A percentile compares a stretch with the other conserved stretches of the same genome.
phyloP scores from a whole-genome alignment of 2,113 vertebrate species.

The Otus sunia region DNA sequence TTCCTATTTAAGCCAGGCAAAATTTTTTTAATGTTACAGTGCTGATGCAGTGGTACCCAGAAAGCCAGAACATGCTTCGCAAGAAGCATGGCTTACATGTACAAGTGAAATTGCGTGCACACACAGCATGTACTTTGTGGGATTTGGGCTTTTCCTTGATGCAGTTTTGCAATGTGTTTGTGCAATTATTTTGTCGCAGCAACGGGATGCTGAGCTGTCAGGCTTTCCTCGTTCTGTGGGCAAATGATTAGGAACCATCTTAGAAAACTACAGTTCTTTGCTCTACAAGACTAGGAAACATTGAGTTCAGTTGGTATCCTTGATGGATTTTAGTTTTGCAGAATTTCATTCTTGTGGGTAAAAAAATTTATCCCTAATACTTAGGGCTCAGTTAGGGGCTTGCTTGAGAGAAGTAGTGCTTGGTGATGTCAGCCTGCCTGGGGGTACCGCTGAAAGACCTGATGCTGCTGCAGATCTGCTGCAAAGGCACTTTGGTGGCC shows the following conservation, averaged over 20 bases:
- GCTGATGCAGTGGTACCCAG: not conserved
- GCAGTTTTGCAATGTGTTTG: not conserved
- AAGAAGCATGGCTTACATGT: not conserved
- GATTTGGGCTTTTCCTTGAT: not conserved
- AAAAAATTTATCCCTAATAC: not conserved
- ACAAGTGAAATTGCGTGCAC: not conserved
- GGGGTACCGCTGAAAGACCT: not conserved
- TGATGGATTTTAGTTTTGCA: not conserved
- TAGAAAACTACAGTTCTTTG: not conserved
- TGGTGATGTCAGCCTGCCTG: not conserved
- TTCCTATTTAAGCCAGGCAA: not conserved
- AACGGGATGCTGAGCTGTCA: not conserved
- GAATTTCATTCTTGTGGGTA: not conserved
- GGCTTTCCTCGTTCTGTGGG: not conserved
- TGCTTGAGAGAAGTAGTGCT: not conserved
- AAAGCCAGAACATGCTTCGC: not conserved
- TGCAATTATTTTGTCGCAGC: not conserved
- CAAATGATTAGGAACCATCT: not conserved
- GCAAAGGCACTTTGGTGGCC: not conserved
- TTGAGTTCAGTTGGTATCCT: not conserved
- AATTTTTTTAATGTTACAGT: not conserved
- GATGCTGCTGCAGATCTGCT: not conserved
- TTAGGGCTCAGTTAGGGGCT: not conserved
- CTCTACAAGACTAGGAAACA: not conserved
- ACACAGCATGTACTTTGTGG: not conserved